A percentile compares a stretch with the other conserved stretches of the same genome.
phyloP scores from a whole-genome alignment of 1,140 invertebrate species.

The Drosophila ambigua region DNA sequence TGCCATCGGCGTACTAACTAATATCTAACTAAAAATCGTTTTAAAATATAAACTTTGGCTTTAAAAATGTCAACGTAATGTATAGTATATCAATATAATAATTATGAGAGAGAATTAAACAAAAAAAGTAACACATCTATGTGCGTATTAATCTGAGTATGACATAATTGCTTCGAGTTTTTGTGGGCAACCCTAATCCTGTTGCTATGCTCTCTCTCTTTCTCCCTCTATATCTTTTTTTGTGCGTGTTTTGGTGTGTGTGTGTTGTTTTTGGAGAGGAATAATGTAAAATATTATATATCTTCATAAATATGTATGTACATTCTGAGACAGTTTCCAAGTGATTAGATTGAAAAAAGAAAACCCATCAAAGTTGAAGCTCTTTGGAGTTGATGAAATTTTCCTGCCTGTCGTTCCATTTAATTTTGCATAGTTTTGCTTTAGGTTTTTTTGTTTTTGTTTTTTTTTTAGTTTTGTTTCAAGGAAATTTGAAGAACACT shows the following conservation, averaged over 20 bases:
- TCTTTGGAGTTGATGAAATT: constrained; percentile 49
- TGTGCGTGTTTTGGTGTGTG: constrained; percentile 39
- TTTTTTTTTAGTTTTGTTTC: constrained; percentile 24
- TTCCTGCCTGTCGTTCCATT: constrained; percentile 12
- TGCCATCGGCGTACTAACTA: constrained; percentile 64
- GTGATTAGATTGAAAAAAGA: constrained; percentile 42
- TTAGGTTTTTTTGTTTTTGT: constrained; percentile 8
- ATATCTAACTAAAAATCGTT: constrained; percentile 73
- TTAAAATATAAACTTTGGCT: constrained; percentile 81
- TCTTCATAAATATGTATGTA: constrained; percentile 63
- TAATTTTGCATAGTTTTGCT: constrained; percentile 23
- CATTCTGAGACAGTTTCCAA: constrained; percentile 55
- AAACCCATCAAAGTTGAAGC: constrained; percentile 56
- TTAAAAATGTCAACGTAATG: constrained; percentile 79
- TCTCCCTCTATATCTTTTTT: constrained; percentile 24
- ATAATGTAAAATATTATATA: constrained; percentile 36
- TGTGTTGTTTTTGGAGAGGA: constrained; percentile 40
- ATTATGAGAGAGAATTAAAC: constrained; percentile 38
- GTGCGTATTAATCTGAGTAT: constrained; percentile 50
- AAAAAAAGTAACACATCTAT: constrained; percentile 40
- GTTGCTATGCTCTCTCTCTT: too few relatives aligned
- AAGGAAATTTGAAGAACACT: constrained; percentile 65
- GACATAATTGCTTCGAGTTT: constrained; percentile 64
- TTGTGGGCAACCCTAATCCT: not conserved
- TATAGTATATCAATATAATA: constrained; percentile 46